Percentiles rank a stretch among this genome's conserved stretches.
These are phyloP conservation scores for Rallus limicola DNA, from an alignment of 2,113 vertebrate genomes.

Conservation along the genomic window DNA sequence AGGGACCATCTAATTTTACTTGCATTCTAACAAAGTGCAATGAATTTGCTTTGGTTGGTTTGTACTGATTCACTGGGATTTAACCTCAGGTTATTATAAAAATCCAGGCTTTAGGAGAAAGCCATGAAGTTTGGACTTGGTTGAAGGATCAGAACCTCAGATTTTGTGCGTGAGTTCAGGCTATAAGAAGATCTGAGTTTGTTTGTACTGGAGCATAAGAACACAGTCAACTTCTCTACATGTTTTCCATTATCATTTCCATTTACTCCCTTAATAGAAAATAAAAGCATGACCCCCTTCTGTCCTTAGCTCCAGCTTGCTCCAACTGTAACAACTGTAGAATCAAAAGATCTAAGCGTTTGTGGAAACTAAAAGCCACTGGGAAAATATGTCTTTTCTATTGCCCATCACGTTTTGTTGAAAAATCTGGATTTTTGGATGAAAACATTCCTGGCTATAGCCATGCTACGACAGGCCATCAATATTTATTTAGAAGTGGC, in stretches of 20 bases:
- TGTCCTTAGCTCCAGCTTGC: background rate
- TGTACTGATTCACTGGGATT: background rate
- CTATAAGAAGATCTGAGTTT: background rate
- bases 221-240: background rate
- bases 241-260: background rate
- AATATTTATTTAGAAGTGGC: conserved; percentile 26
- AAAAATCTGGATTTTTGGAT: conserved; percentile 12
- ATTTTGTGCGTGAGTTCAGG: background rate
- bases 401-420: conserved; percentile 26
- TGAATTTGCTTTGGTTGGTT: background rate
- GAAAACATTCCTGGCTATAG: background rate
- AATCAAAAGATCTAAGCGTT: background rate
- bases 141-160: background rate
- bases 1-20: background rate
- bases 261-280: background rate
- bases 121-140: rapidly evolving
- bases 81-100: background rate
- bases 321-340: background rate
- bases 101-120: background rate
- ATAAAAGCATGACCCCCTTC: background rate
- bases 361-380: conserved; percentile 38
- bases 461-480: background rate
- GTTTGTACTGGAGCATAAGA: background rate
- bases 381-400: background rate
- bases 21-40: background rate